phyloP scores from a whole-genome alignment of 1,140 invertebrate species.

The Achatina immaculata region DNA sequence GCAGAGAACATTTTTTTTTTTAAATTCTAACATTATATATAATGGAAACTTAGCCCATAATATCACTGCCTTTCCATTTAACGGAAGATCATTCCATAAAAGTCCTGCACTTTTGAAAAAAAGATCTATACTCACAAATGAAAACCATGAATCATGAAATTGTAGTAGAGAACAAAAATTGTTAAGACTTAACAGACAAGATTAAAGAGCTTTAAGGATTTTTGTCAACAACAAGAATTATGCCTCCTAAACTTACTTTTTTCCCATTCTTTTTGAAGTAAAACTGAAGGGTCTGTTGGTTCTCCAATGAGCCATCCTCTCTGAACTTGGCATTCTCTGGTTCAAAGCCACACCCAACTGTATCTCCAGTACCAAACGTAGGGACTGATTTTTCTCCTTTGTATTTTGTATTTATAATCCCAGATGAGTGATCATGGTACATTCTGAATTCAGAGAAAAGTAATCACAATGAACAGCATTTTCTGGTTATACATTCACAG shows the following conservation, averaged over 20 bases:
- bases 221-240: too few relatives aligned
- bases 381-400: not conserved
- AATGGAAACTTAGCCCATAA: too few relatives aligned
- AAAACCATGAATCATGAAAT: not conserved
- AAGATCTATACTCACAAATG: too few relatives aligned
- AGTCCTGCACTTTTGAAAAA: too few relatives aligned
- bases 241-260: slow-evolving; percentile 36
- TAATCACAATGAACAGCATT: too few relatives aligned
- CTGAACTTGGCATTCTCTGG: slow-evolving; percentile 32
- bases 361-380: slow-evolving; percentile 22
- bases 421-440: slow-evolving; percentile 34
- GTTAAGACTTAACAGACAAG: not conserved
- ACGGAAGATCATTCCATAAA: too few relatives aligned
- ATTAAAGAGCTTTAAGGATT: not conserved
- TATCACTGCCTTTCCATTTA: too few relatives aligned
- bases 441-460: slow-evolving; percentile 36
- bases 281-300: slow-evolving; percentile 43
- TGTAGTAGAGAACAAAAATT: not conserved
- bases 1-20: too few relatives aligned
- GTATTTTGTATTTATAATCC: not conserved
- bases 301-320: slow-evolving; percentile 36
- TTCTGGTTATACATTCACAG: too few relatives aligned
- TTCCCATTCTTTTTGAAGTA: slow-evolving; percentile 48
- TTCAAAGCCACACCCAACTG: slow-evolving; percentile 45
- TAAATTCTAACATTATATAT: too few relatives aligned